Conservation (phyloP, 2,888 invertebrate species). For the Thecocarcelia acutangulata region DNA sequence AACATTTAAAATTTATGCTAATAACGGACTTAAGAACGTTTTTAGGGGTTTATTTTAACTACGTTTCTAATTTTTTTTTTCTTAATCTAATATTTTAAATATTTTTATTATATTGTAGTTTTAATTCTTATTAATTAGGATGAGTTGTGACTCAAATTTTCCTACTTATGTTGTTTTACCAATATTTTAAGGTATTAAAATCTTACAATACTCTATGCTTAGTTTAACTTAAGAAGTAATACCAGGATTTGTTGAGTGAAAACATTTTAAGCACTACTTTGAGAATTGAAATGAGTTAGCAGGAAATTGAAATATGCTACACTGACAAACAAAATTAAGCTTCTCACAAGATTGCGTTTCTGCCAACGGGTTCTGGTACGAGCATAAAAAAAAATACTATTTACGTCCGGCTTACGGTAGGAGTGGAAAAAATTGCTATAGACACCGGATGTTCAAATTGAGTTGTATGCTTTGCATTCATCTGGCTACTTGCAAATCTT, state of each 20-base stretch:
- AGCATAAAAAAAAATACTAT: no score
- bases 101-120: slow-evolving; percentile 23
- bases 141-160: slow-evolving; percentile 66
- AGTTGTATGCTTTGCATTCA: no score
- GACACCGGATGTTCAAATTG: no score
- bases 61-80: slow-evolving; percentile 46
- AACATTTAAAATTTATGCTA: slow-evolving; percentile 47
- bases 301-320: no score
- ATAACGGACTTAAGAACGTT: slow-evolving; percentile 42
- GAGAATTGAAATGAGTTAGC: neutral
- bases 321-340: no score
- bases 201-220: slow-evolving; percentile 10
- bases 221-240: slow-evolving; percentile 32
- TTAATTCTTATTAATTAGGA: slow-evolving; percentile 41
- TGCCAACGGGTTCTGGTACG: no score
- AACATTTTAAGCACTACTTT: neutral
- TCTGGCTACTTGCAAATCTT: no score
- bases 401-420: no score
- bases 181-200: slow-evolving; percentile 12
- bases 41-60: slow-evolving; percentile 45
- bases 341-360: no score
- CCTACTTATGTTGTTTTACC: slow-evolving; percentile 40
- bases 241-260: slow-evolving; percentile 44
- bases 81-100: slow-evolving; percentile 35
- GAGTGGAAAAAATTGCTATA: no score